These are phyloP conservation scores for Oreochromis niloticus DNA, from an alignment of 2,113 vertebrate species.

Conservation along the genomic window DNA sequence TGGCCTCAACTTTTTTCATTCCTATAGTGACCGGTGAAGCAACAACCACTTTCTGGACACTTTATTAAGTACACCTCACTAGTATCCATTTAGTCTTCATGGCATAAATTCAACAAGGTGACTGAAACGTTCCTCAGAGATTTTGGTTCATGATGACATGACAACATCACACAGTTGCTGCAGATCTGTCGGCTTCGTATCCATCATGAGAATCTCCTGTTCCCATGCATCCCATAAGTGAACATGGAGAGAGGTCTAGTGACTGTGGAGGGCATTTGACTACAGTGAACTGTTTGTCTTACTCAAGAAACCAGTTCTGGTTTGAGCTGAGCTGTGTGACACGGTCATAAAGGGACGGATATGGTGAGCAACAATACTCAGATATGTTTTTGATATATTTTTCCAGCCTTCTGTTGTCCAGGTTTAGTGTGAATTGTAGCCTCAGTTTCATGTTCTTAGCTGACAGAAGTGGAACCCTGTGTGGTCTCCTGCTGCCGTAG, in stretches of 20 bases:
- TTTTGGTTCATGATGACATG: neutral
- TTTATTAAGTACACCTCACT: neutral
- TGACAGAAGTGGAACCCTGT: neutral
- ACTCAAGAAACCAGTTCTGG: neutral
- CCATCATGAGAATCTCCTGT: neutral
- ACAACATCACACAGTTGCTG: neutral
- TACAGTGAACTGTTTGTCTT: neutral
- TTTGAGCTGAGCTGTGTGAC: neutral
- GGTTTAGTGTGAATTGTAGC: neutral
- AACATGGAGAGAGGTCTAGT: neutral
- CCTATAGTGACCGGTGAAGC: neutral
- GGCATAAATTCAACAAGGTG: neutral
- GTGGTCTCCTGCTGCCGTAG: neutral
- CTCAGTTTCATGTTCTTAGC: neutral
- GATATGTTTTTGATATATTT: neutral
- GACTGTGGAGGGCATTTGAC: neutral
- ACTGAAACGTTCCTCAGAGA: neutral
- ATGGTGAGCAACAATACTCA: neutral
- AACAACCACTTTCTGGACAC: neutral
- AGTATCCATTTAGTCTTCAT: neutral
- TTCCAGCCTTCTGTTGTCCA: neutral
- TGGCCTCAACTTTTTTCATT: neutral
- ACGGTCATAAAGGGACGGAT: neutral
- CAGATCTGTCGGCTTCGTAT: neutral
- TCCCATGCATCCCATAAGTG: neutral